Conservation (phyloP, 2,888 invertebrate species). For the Amphipoea lucens region DNA sequence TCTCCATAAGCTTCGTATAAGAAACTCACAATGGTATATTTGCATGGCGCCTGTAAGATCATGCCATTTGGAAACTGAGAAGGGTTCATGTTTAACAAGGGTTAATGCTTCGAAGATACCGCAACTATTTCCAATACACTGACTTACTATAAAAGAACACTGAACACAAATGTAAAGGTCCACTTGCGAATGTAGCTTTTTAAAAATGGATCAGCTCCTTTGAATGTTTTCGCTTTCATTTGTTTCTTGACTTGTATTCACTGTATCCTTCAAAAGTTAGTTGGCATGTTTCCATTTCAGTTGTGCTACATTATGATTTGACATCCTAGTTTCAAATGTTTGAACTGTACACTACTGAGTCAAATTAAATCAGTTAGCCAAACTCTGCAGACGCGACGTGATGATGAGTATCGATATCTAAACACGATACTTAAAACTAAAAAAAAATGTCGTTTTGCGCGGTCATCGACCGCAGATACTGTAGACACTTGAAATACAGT, state of each 20-base stretch:
- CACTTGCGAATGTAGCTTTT: slow-evolving; percentile 47
- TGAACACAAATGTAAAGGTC: slow-evolving; percentile 61
- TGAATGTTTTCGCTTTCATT: slow-evolving; percentile 18
- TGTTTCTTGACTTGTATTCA: slow-evolving; percentile 1
- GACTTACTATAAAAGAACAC: slow-evolving; percentile 73
- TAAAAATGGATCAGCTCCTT: slow-evolving; percentile 43
- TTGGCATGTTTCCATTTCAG: not conserved
- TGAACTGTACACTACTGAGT: not conserved
- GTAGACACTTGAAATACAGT: no score
- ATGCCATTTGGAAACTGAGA: slow-evolving; percentile 79
- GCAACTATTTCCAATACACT: slow-evolving; percentile 78
- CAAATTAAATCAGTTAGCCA: no score
- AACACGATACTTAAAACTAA: no score
- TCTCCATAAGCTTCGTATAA: slow-evolving; percentile 57
- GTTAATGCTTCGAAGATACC: slow-evolving; percentile 80
- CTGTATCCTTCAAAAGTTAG: not conserved
- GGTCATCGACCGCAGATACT: no score
- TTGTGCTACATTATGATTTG: not conserved
- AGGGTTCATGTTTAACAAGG: slow-evolving; percentile 86
- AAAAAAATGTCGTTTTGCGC: no score
- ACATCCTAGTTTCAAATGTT: not conserved
- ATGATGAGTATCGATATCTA: no score
- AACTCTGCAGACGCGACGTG: no score
- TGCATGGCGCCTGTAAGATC: slow-evolving; percentile 78
- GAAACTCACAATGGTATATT: slow-evolving; percentile 72